A percentile compares a stretch with the other conserved stretches of the same genome.
These are phyloP conservation scores for Glaucomys volans DNA, from an alignment of 2,113 vertebrate species.

Conservation along the genomic window DNA sequence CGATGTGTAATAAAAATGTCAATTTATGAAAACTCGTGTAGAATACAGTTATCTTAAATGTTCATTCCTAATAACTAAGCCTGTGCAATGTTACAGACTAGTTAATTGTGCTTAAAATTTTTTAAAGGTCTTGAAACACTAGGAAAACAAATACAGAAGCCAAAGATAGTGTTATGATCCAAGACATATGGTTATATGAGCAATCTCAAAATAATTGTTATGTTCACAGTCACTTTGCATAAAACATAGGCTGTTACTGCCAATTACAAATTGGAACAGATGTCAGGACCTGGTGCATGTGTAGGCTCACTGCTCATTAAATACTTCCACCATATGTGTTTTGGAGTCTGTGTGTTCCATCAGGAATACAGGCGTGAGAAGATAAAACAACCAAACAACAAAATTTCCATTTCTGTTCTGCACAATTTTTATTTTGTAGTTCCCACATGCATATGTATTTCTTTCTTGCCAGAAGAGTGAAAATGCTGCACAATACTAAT, in stretches of 20 bases:
- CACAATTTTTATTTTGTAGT: background rate
- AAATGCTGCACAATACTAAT: background rate
- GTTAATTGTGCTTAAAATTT: background rate
- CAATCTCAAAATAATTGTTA: slow-evolving; percentile 54
- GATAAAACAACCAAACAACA: slow-evolving; percentile 38
- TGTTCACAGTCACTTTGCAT: background rate
- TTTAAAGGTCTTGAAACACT: background rate
- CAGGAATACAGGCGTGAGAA: slow-evolving; percentile 61
- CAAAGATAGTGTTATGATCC: background rate
- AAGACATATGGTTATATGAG: background rate
- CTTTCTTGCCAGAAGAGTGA: background rate
- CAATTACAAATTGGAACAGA: slow-evolving; percentile 50
- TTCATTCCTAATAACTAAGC: background rate
- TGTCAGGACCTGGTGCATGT: background rate
- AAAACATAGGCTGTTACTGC: slow-evolving; percentile 5
- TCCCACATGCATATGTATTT: background rate
- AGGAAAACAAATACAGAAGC: background rate
- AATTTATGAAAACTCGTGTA: slow-evolving; percentile 12
- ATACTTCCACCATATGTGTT: slow-evolving; percentile 13
- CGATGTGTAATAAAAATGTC: slow-evolving; percentile 23
- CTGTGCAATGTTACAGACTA: background rate
- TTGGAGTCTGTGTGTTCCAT: slow-evolving; percentile 9
- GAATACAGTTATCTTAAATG: slow-evolving; percentile 20
- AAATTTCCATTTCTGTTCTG: slow-evolving; percentile 57
- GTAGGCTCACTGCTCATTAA: background rate